A percentile compares a stretch with the other conserved stretches of the same genome.
Conservation (phyloP, 1,140 invertebrate species). For the Pseudachorutes palmiensis region DNA sequence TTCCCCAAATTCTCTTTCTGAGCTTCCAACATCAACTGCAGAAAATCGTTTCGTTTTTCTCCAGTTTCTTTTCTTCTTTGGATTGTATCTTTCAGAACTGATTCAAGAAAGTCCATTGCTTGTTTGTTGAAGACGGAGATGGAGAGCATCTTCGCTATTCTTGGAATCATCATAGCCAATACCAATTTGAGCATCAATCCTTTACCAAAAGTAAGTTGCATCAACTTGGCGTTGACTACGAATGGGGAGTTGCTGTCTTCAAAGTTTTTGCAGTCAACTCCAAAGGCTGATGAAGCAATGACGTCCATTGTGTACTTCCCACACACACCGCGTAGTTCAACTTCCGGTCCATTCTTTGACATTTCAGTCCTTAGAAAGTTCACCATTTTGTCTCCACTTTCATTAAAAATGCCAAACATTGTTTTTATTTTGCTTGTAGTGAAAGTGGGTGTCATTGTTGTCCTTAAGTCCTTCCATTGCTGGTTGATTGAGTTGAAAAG, state of each 20-base stretch:
- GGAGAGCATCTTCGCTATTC: neutral
- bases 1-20: conserved; percentile 35
- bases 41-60: conserved; percentile 43
- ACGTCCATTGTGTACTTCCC: conserved; percentile 56
- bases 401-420: conserved; percentile 47
- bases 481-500: conserved; percentile 26
- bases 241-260: conserved; percentile 48
- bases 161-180: conserved; percentile 8
- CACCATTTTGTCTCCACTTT: conserved; percentile 39
- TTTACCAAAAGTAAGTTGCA: conserved; percentile 39
- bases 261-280: conserved; percentile 52
- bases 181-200: conserved; percentile 23
- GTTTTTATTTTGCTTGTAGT: conserved; percentile 45
- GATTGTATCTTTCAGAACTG: conserved; percentile 42
- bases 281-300: conserved; percentile 51
- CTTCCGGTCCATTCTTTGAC: conserved; percentile 29
- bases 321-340: conserved; percentile 48
- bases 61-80: conserved; percentile 40
- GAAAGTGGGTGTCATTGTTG: conserved; percentile 45
- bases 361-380: conserved; percentile 21
- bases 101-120: conserved; percentile 39
- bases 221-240: conserved; percentile 43
- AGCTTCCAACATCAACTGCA: conserved; percentile 43
- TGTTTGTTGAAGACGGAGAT: conserved; percentile 13
- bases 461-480: conserved; percentile 44